phyloP scores from a whole-genome alignment of 2,888 invertebrate species.

The Opisthograptis luteolata region DNA sequence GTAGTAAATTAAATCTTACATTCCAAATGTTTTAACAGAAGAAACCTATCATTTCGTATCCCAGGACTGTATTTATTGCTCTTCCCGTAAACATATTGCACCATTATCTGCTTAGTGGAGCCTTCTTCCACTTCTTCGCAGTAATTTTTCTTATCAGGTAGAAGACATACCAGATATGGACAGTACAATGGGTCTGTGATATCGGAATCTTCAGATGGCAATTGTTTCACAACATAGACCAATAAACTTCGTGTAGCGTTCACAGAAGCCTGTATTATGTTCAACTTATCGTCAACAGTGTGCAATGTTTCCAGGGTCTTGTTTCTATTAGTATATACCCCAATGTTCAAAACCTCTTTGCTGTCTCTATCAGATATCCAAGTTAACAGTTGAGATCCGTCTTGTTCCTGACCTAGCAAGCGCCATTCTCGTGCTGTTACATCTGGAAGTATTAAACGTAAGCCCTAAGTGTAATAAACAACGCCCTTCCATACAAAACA shows the following conservation, averaged over 20 bases:
- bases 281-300: conserved; percentile 85
- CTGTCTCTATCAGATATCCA: conserved; percentile 80
- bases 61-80: conserved; percentile 79
- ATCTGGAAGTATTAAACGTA: conserved; percentile 65
- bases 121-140: conserved; percentile 77
- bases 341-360: conserved; percentile 76
- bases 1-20: conserved; percentile 82
- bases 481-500: conserved; percentile 21
- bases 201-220: conserved; percentile 56
- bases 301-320: conserved; percentile 86
- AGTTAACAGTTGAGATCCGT: conserved; percentile 88
- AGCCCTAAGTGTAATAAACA: conserved; percentile 2
- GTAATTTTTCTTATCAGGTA: conserved; percentile 64
- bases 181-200: conserved; percentile 81
- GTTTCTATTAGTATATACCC: conserved; percentile 85
- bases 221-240: conserved; percentile 87
- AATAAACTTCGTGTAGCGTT: conserved; percentile 88
- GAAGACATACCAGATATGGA: conserved; percentile 86
- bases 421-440: conserved; percentile 90
- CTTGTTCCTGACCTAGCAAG: conserved; percentile 91
- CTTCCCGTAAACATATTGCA: conserved; percentile 90
- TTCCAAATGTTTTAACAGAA: conserved; percentile 91
- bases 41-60: conserved; percentile 86
- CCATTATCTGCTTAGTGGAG: conserved; percentile 89
- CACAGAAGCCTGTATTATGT: conserved; percentile 91